Base-by-base conservation (phyloP, 2,797 vertebrate species). In the Brachyrhaphis roseni region DNA sequence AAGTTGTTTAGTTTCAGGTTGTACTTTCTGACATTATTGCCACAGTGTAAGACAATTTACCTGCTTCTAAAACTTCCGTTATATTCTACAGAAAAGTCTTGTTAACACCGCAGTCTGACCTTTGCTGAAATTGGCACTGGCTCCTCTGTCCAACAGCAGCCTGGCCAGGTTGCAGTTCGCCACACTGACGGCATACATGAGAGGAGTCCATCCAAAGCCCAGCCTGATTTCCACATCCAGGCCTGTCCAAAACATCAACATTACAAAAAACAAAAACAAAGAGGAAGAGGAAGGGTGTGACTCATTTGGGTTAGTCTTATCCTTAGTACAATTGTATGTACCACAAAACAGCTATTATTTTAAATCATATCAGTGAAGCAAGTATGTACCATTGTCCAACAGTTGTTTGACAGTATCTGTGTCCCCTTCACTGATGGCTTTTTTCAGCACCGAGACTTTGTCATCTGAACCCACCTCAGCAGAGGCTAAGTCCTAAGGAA, bases 101-200 rank as follows among this genome's bases (percentile, higher is more conserved):
- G 26, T 16, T 39, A 78, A 46, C 6, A 15, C n/a, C 31, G 13
- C 13, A 8, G 59, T 75, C 94, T 97, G 92, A 99, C 98, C 97
- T 92, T 96, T 97, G 91, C 96, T 96, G 95, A 97, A 98, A 87
- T 96, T 96, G 39, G 96, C 97, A 84, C 95, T 96, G 74, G 98
- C 98, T n/a, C 98, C 98, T 93, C 95, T 95, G 92, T 98, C 93
- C 91, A 99, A 87, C 73, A 99, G 96, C 64, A 98, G 88, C 76
- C 93, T 95, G 53, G 96, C 94, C 53, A 98, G 78, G 0, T 97
- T 92, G 12, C 93, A 93, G 76, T 97, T 92, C 7, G 96, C 97
- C 84, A 96, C 74, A 0, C 90, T 96, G 78, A 97, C 97, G 5
- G 97, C 97, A 89, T 93, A 97, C 97, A 99, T 98, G 80, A 99